Evolutionary conservation across 2,888 invertebrate species (phyloP).

Genomic region (Hylaea fasciaria): DNA sequence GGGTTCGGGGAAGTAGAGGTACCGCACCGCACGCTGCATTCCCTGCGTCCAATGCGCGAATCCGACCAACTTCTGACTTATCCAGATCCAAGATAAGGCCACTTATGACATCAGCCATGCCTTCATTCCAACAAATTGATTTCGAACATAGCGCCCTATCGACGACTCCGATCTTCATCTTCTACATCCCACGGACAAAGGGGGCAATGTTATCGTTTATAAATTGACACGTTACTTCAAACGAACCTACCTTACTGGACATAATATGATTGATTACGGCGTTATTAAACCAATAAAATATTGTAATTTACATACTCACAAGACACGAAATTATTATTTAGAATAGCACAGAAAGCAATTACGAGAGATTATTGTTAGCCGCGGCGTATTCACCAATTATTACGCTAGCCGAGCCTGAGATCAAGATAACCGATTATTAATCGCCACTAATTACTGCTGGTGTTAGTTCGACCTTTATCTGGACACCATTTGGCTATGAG

Average conservation of each 20-base stretch:
- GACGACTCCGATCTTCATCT: constrained; percentile 55
- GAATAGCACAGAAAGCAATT: constrained; percentile 47
- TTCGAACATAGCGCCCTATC: constrained; percentile 65
- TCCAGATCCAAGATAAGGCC: constrained; percentile 75
- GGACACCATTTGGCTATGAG: constrained; percentile 78
- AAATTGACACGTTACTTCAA: constrained; percentile 66
- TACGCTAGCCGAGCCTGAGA: constrained; percentile 68
- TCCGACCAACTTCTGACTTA: constrained; percentile 67
- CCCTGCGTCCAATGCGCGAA: constrained; percentile 72
- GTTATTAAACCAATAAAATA: constrained; percentile 37
- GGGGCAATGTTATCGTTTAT: constrained; percentile 62
- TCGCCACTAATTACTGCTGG: constrained; percentile 84
- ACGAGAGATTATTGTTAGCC: constrained; percentile 36
- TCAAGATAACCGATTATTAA: constrained; percentile 85
- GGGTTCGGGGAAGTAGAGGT: constrained; percentile 70
- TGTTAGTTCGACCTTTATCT: constrained; percentile 83
- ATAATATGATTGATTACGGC: constrained; percentile 63
- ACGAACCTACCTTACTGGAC: constrained; percentile 52
- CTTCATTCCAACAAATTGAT: constrained; percentile 81
- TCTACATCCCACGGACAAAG: constrained; percentile 49
- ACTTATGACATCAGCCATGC: constrained; percentile 79
- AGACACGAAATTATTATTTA: constrained; percentile 46
- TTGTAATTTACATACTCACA: constrained; percentile 43
- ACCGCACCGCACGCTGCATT: constrained; percentile 59
- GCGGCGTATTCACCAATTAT: constrained; percentile 67